These are phyloP conservation scores for Mellilla xanthometata DNA, from an alignment of 2,888 invertebrate species.

Conservation along the genomic window DNA sequence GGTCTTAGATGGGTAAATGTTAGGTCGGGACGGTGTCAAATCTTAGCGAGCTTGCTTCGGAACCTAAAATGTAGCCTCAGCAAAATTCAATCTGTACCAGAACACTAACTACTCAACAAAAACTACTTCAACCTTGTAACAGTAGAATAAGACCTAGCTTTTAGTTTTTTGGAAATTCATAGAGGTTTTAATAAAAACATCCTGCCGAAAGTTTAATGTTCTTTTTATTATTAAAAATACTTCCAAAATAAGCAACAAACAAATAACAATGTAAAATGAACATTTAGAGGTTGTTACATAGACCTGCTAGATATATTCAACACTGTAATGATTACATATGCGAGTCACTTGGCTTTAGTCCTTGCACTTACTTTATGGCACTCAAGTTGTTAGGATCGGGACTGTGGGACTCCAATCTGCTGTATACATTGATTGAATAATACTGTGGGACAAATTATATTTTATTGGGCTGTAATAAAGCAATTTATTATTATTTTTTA, in stretches of 20 bases:
- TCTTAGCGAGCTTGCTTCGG: no score
- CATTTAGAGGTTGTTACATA: slow-evolving; percentile 61
- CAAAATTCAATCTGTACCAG: slow-evolving; percentile 9
- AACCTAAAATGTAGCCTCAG: no score
- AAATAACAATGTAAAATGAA: slow-evolving; percentile 78
- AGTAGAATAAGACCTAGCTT: slow-evolving; percentile 42
- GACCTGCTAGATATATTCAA: slow-evolving; percentile 57
- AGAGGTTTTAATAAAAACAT: slow-evolving; percentile 72
- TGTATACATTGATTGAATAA: no score
- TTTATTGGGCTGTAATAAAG: no score
- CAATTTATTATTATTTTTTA: no score
- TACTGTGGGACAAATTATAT: no score
- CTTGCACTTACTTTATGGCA: slow-evolving; percentile 44
- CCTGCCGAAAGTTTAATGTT: slow-evolving; percentile 63
- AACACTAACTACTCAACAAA: slow-evolving; percentile 2
- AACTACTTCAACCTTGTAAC: slow-evolving; percentile 24
- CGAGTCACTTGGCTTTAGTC: slow-evolving; percentile 19
- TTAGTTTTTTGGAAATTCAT: slow-evolving; percentile 53
- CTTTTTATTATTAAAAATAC: slow-evolving; percentile 76
- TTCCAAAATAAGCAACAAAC: slow-evolving; percentile 82
- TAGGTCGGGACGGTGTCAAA: no score
- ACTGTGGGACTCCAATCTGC: no score
- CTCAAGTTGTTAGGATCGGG: slow-evolving; percentile 37
- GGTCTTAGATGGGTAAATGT: no score
- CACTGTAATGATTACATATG: slow-evolving; percentile 56